phyloP scores from a whole-genome alignment of 2,888 invertebrate species.

The Geophilus truncorum region DNA sequence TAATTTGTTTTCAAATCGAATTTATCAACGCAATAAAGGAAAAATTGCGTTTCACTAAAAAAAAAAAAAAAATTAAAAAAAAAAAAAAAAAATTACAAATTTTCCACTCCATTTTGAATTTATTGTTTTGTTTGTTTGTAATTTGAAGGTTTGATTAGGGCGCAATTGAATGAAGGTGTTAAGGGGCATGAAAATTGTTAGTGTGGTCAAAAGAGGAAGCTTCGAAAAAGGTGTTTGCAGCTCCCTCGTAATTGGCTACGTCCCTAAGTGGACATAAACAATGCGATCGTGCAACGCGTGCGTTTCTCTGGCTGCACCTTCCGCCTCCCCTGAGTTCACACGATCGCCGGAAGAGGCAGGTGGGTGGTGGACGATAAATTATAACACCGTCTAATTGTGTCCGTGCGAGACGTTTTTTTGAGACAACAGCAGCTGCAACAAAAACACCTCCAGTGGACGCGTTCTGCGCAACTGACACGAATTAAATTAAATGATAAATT shows the following conservation, averaged over 20 bases:
- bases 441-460: background rate
- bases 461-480: background rate
- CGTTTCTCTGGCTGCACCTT: background rate
- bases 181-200: background rate
- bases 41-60: background rate
- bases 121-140: no score
- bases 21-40: background rate
- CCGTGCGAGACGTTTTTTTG: background rate
- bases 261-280: conserved; percentile 20
- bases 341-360: conserved; percentile 3
- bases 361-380: conserved; percentile 16
- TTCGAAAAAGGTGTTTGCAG: background rate
- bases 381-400: conserved; percentile 15
- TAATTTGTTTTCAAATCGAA: background rate
- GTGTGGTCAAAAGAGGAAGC: conserved; percentile 15
- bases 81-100: no score
- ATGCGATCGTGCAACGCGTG: conserved; percentile 20
- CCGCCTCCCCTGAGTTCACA: background rate
- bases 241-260: background rate
- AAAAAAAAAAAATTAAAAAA: no score
- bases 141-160: no score
- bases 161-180: background rate
- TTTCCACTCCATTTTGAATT: no score
- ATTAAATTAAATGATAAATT: background rate
- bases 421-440: background rate